These are phyloP conservation scores for Mycogona germanica DNA, from an alignment of 2,888 invertebrate species.

Conservation along the genomic window DNA sequence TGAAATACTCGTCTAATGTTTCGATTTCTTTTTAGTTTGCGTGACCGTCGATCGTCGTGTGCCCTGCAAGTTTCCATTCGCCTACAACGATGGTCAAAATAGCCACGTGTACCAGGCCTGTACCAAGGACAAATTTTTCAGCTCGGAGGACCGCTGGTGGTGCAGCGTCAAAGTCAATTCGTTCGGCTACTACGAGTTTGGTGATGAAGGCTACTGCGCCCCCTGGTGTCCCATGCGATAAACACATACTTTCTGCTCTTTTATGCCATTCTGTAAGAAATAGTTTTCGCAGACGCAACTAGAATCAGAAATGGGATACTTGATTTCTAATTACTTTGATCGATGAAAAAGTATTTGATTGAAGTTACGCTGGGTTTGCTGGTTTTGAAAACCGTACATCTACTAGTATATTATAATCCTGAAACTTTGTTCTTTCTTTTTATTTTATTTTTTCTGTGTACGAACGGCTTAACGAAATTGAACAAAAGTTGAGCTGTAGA, in stretches of 20 bases:
- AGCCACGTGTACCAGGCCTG: neutral
- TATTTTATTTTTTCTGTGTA: too few species aligned
- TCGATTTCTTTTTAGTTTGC: neutral
- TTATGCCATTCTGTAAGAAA: too few species aligned
- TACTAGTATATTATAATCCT: too few species aligned
- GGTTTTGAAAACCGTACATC: too few species aligned
- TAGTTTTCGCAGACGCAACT: too few species aligned
- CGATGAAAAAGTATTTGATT: too few species aligned
- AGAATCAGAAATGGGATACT: too few species aligned
- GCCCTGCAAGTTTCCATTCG: neutral
- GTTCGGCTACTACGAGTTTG: neutral
- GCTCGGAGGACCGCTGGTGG: neutral
- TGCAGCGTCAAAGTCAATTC: neutral
- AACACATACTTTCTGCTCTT: neutral
- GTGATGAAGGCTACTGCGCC: neutral
- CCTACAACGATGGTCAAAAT: neutral
- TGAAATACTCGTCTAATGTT: neutral
- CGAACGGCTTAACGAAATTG: too few species aligned
- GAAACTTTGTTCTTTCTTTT: too few species aligned
- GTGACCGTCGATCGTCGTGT: neutral
- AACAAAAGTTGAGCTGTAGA: too few species aligned
- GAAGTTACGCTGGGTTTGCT: too few species aligned
- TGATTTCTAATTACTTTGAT: too few species aligned
- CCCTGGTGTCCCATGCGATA: slow-evolving; percentile 1
- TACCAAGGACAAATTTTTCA: neutral